Conservation (phyloP, 2,888 invertebrate genomes). For the Xylocampa areola region DNA sequence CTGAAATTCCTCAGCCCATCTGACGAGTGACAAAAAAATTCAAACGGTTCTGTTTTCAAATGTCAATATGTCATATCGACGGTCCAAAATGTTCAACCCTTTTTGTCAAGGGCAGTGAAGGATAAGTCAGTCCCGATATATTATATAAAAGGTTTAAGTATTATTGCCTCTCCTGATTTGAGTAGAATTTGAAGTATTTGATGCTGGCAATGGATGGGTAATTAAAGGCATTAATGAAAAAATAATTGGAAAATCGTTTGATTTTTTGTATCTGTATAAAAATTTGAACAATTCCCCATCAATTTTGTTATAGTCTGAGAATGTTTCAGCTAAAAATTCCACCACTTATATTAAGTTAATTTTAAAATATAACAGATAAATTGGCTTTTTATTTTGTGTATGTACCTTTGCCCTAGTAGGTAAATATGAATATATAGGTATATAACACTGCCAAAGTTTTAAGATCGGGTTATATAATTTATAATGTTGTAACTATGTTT, state of each 20-base stretch:
- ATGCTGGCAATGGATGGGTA: neutral
- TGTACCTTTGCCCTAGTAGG: no score
- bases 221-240: neutral
- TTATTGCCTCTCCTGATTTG: constrained; percentile 15
- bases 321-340: no score
- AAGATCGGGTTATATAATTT: no score
- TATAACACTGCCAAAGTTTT: no score
- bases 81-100: constrained; percentile 11
- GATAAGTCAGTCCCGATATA: constrained; percentile 21
- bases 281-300: no score
- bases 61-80: constrained; percentile 40
- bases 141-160: constrained; percentile 16
- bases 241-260: neutral
- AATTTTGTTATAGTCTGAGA: neutral
- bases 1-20: neutral
- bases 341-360: no score
- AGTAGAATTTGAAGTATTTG: constrained; percentile 3
- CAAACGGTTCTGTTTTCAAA: constrained; percentile 25
- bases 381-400: no score
- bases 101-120: constrained; percentile 31
- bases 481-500: no score
- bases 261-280: no score
- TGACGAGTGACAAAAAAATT: constrained; percentile 8
- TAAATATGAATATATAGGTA: no score
- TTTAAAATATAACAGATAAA: no score